These are phyloP conservation scores for Dryoscopus gambensis DNA, from an alignment of 2,113 vertebrate genomes.

Conservation along the genomic window DNA sequence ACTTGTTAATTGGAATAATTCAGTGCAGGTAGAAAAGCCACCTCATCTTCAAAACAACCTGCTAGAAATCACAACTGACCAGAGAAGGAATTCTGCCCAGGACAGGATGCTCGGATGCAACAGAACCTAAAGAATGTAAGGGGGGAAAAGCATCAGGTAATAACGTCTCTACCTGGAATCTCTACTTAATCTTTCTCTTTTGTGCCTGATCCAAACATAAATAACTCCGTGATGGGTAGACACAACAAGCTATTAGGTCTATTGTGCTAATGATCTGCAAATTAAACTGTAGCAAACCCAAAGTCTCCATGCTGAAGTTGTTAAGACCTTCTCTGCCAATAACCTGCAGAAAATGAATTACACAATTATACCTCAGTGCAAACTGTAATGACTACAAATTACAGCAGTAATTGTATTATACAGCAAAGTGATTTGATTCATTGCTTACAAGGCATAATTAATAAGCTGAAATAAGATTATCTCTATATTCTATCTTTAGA, in stretches of 20 bases:
- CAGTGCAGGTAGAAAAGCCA: not conserved
- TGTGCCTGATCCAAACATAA: not conserved
- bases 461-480: constrained; percentile 33
- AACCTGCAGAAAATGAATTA: constrained; percentile 37
- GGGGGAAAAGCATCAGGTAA: not conserved
- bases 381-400: constrained; percentile 64
- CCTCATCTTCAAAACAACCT: not conserved
- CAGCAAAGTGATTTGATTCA: constrained; percentile 49
- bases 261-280: not conserved
- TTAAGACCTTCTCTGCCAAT: constrained; percentile 47
- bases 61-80: not conserved
- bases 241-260: not conserved
- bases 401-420: constrained; percentile 55
- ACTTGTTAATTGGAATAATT: not conserved
- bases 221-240: not conserved
- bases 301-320: not conserved
- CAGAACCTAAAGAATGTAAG: not conserved
- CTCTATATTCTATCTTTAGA: not conserved
- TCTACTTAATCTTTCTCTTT: not conserved
- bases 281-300: not conserved
- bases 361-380: constrained; percentile 37
- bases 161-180: not conserved
- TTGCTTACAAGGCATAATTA: constrained; percentile 58
- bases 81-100: not conserved
- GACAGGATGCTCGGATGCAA: not conserved